A percentile compares a stretch with the other conserved stretches of the same genome.
These are phyloP conservation scores for Illadopsis cleaveri DNA, from an alignment of 2,113 vertebrate genomes.

Conservation along the genomic window DNA sequence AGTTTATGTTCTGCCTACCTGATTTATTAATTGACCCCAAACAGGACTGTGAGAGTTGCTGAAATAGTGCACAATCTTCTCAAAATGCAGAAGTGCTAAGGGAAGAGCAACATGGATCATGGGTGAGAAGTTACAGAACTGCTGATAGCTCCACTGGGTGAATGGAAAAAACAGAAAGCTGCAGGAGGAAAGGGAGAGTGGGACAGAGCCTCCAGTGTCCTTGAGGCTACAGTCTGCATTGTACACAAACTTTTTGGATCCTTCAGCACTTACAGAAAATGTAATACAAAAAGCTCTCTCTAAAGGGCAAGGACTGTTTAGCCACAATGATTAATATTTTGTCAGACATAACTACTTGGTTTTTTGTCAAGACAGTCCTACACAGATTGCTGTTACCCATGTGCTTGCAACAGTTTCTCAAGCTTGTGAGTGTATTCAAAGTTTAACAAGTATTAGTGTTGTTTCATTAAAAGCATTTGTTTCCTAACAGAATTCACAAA, in stretches of 20 bases:
- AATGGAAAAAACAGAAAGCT: neutral
- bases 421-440: neutral
- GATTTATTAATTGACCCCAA: neutral
- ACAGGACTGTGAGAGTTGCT: neutral
- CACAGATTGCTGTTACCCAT: neutral
- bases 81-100: neutral
- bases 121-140: neutral
- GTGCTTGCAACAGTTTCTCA: neutral
- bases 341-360: neutral
- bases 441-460: neutral
- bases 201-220: neutral
- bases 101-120: fast-evolving
- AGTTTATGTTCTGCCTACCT: neutral
- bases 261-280: neutral
- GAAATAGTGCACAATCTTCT: neutral
- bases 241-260: neutral
- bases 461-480: neutral
- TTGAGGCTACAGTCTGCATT: neutral
- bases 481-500: neutral
- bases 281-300: neutral
- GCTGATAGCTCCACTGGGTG: neutral
- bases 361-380: neutral
- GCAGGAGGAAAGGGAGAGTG: neutral
- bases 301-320: neutral
- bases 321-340: neutral